Evolutionary conservation across 1,140 invertebrate genomes (phyloP), one percentile per base, ranked within the genome.

Genomic region (Acromyrmex echinatior): DNA sequence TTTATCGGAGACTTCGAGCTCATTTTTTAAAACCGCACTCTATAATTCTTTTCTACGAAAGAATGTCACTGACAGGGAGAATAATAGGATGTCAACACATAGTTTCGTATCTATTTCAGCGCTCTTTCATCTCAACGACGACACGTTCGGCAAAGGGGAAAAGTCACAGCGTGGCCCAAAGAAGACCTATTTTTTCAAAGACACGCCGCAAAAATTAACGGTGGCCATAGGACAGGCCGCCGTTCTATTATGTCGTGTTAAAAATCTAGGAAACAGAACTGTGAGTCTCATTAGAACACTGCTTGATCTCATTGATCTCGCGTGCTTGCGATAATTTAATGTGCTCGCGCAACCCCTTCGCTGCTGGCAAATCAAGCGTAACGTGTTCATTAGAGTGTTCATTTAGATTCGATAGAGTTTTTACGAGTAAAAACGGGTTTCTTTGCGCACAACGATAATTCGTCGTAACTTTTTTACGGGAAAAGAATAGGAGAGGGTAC

Each of bases 211-310:
- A 86, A 98, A 98, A 94, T 97, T 98, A 80, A 98, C 98, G 0
- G 96, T 97, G 0, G 97, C 98, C 21, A 97, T 98, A 0, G 98
- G 98, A 7, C 98, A 98, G 94, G 96, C 97, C 1, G 97, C 97
- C 1, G 95, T 98, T 86, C 96, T 98, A 76, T 96, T 97, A 91
- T 98, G 98, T 92, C 96, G 97, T 35, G 98, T 98, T 45, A 98
- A 97, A 92, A 97, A 98, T 94, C 97, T 98, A 91, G 98, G 98
- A 28, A 98, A 98, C 92, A 96, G 97, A 96, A 98, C 98, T 93
- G 98, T 98, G 95, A 97, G 97, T 97, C 84, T 77, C 49, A 35
- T 9, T 21, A 7, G 71, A 65, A 49, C 25, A 18, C 10, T n/a
- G 25, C 66, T 76, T 49, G 56, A 86, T 81, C 45, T 71, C 28